A percentile compares a stretch with the other conserved stretches of the same genome.
phyloP scores from a whole-genome alignment of 2,888 invertebrate genomes.

The Synergus gifuensis region DNA sequence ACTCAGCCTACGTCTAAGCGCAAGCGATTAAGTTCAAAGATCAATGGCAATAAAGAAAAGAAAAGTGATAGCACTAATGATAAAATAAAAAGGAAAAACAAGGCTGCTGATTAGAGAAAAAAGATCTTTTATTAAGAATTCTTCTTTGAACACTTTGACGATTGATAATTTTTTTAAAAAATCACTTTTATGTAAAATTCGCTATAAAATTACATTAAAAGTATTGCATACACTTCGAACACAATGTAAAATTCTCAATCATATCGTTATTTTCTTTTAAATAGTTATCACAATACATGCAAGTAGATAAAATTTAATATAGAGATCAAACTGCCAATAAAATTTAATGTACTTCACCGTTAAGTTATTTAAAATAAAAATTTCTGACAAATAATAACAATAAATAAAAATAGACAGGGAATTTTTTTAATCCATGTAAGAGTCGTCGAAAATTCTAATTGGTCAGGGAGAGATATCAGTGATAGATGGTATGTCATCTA shows the following conservation, averaged over 20 bases:
- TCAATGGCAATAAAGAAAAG: not conserved
- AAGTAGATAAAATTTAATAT: not conserved
- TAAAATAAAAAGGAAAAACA: not conserved
- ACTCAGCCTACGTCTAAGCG: slow-evolving; percentile 27
- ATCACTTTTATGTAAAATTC: not conserved
- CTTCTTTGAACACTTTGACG: not conserved
- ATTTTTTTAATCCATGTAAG: not conserved
- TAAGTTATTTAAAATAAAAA: not conserved
- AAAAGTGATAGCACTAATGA: not conserved
- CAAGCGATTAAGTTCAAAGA: not conserved
- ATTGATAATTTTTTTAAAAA: not conserved
- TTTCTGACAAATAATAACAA: not conserved
- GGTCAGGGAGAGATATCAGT: too few species aligned
- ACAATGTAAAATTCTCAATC: not conserved
- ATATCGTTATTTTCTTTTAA: not conserved
- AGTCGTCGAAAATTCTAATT: not conserved
- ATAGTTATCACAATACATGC: not conserved
- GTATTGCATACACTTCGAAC: not conserved
- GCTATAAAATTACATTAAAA: not conserved
- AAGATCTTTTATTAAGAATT: not conserved
- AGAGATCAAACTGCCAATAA: not conserved
- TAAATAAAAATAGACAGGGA: not conserved
- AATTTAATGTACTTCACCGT: not conserved
- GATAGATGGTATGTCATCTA: slow-evolving; percentile 12
- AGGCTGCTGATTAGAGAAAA: not conserved